A percentile compares a stretch with the other conserved stretches of the same genome.
phyloP scores from a whole-genome alignment of 2,797 vertebrate species.

The Esox lucius region DNA sequence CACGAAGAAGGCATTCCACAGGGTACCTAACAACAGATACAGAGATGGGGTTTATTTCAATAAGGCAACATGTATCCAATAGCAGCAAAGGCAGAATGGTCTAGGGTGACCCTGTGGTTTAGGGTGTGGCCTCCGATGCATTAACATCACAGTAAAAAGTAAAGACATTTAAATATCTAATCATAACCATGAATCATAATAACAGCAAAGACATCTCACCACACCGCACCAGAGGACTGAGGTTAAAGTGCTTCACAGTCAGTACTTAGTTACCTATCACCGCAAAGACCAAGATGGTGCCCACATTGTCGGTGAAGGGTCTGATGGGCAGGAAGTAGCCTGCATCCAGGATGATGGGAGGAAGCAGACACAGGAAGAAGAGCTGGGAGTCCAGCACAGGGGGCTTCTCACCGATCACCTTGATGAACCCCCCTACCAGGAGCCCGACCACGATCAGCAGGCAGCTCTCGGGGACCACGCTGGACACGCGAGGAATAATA shows the following conservation, averaged over 20 bases:
- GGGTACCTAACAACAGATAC: constrained; percentile 65
- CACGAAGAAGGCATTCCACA: constrained; percentile 93
- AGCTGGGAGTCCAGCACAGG: constrained; percentile 82
- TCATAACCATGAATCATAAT: too few species aligned
- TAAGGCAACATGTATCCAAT: not conserved
- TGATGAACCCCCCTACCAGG: constrained; percentile 89
- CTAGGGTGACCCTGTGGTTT: too few species aligned
- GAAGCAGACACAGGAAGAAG: constrained; percentile 96
- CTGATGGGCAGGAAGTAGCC: constrained; percentile 95
- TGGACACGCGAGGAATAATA: constrained; percentile 84
- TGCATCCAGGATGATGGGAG: constrained; percentile 95
- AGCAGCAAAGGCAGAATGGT: not conserved
- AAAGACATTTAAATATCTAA: too few species aligned
- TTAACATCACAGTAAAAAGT: too few species aligned
- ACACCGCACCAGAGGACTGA: not conserved
- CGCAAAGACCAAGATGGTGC: constrained; percentile 93
- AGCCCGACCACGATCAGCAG: constrained; percentile 92
- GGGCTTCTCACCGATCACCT: constrained; percentile 77
- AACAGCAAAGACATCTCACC: not conserved
- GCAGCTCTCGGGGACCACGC: constrained; percentile 91
- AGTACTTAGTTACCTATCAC: constrained; percentile 73
- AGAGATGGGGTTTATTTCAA: not conserved
- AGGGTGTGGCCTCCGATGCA: too few species aligned
- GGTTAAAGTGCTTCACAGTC: not conserved
- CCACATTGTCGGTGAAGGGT: constrained; percentile 90